Conservation (phyloP, 2,113 vertebrate species). For the Gracilinanus agilis region DNA sequence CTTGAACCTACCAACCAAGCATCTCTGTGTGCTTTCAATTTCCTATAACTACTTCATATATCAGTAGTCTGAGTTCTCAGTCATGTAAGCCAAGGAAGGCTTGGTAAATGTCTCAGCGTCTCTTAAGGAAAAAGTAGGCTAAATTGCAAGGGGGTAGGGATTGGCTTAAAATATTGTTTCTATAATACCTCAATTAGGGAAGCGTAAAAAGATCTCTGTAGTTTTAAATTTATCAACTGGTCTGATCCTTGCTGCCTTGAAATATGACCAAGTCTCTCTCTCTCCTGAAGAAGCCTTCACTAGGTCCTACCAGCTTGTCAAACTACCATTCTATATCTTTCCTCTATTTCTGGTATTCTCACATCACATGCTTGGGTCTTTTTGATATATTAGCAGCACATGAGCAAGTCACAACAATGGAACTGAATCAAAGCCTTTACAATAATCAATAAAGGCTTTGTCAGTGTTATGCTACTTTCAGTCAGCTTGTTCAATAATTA, state of each 20-base stretch:
- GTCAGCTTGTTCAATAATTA: background rate
- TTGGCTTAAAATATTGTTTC: background rate
- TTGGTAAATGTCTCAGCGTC: background rate
- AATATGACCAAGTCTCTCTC: background rate
- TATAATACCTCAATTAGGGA: background rate
- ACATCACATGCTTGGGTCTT: background rate
- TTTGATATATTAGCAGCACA: background rate
- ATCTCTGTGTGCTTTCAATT: background rate
- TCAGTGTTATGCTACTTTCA: background rate
- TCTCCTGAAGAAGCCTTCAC: background rate
- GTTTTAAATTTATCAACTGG: background rate
- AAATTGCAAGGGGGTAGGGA: background rate
- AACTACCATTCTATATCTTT: background rate
- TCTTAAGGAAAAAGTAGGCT: background rate
- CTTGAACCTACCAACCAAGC: background rate
- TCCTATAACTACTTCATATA: background rate
- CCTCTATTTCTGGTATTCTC: background rate
- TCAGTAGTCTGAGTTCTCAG: background rate
- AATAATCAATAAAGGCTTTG: background rate
- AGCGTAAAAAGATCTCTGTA: background rate
- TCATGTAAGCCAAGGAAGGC: background rate
- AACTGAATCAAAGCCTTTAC: background rate
- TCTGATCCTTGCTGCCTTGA: background rate
- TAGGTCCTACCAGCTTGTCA: background rate
- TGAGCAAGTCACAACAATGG: background rate